Evolutionary conservation across 2,113 vertebrate species (phyloP).

Genomic region (Zapornia atra): DNA sequence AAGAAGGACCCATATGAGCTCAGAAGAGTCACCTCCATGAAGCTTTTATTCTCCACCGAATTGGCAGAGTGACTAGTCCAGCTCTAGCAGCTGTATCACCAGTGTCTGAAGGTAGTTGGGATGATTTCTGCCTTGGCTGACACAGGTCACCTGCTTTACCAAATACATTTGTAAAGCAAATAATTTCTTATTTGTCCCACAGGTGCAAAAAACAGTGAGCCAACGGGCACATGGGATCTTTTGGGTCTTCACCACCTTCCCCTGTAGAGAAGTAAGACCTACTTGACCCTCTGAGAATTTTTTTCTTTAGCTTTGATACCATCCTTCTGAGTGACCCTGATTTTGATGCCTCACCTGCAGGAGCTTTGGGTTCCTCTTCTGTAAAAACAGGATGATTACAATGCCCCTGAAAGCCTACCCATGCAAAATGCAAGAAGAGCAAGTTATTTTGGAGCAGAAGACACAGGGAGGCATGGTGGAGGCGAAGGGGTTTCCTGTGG

Average conservation of each 20-base stretch:
- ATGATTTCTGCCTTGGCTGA: neutral
- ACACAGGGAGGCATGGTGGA: fast-evolving
- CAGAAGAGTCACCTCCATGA: neutral
- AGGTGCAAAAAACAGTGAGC: neutral
- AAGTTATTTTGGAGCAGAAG: neutral
- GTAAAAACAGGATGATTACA: neutral
- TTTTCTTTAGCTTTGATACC: neutral
- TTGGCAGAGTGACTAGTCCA: neutral
- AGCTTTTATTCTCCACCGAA: neutral
- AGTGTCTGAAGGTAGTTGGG: fast-evolving
- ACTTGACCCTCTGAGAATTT: neutral
- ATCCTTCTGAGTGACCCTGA: fast-evolving
- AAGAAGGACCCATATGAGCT: fast-evolving
- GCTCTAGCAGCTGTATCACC: neutral
- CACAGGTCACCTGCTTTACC: neutral
- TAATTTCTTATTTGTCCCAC: neutral
- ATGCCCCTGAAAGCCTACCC: neutral
- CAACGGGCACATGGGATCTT: fast-evolving
- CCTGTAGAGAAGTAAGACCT: neutral
- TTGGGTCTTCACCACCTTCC: neutral
- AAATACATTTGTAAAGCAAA: neutral
- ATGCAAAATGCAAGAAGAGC: neutral
- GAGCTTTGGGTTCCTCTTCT: neutral
- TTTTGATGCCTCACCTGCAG: neutral
- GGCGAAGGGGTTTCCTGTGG: neutral